Conservation (phyloP, 2,797 vertebrate genomes). For the Cuniculus paca region DNA sequence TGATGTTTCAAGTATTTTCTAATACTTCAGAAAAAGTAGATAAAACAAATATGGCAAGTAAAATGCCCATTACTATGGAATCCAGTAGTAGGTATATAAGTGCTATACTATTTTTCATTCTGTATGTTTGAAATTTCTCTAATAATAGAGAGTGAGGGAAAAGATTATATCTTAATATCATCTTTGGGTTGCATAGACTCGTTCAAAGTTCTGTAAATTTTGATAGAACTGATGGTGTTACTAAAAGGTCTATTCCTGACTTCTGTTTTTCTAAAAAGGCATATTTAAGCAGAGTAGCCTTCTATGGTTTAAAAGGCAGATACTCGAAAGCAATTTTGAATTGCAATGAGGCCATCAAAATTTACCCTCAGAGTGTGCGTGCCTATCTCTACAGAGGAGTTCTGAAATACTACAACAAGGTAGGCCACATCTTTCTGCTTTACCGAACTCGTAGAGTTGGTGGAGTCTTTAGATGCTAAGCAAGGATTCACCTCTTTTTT, state of each 20-base stretch:
- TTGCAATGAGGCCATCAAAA: constrained; percentile 90
- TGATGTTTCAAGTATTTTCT: constrained; percentile 40
- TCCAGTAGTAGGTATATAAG: background rate
- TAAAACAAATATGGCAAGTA: background rate
- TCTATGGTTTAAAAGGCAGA: constrained; percentile 89
- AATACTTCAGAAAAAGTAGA: constrained; percentile 21
- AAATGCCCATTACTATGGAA: background rate
- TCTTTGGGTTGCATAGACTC: background rate
- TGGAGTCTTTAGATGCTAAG: background rate
- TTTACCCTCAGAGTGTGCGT: constrained; percentile 87
- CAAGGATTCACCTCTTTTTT: background rate
- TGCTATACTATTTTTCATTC: constrained; percentile 29
- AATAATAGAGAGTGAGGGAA: background rate
- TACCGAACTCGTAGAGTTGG: background rate
- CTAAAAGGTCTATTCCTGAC: background rate
- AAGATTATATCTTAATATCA: background rate
- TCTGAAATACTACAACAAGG: constrained; percentile 90
- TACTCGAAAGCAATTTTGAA: constrained; percentile 91
- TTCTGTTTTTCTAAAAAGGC: constrained; percentile 85
- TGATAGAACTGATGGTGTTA: constrained; percentile 38
- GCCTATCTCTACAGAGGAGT: constrained; percentile 90
- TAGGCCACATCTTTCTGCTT: constrained; percentile 59
- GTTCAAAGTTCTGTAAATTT: constrained; percentile 4
- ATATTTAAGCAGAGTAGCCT: constrained; percentile 89
- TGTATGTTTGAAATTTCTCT: constrained; percentile 3